Percentiles rank a stretch among this genome's conserved stretches.
Evolutionary conservation across 2,797 vertebrate genomes (phyloP).

Genomic region (Intellagama lesueurii): DNA sequence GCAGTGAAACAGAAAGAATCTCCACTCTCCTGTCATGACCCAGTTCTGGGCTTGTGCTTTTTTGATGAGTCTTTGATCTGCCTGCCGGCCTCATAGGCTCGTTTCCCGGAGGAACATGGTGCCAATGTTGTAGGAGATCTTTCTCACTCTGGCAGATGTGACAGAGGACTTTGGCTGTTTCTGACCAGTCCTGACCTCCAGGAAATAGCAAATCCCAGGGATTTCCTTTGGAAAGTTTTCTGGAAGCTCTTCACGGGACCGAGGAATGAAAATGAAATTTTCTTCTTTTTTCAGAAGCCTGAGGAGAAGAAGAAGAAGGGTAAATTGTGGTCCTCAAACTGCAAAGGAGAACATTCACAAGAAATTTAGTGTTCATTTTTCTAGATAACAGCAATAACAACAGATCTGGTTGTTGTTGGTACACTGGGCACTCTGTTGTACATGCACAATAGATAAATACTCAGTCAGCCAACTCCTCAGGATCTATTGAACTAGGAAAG

Average conservation of each 20-base stretch:
- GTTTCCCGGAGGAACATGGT: constrained; percentile 99
- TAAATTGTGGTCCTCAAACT: not conserved
- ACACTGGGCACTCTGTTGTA: too few species aligned
- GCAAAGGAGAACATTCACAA: not conserved
- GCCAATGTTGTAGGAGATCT: constrained; percentile 97
- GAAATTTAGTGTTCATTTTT: not conserved
- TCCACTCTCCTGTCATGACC: constrained; percentile 70
- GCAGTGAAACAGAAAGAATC: constrained; percentile 72
- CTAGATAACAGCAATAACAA: too few species aligned
- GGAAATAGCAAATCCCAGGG: constrained; percentile 96
- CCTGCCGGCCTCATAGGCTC: constrained; percentile 88
- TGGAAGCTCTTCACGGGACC: constrained; percentile 95
- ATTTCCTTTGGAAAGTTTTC: constrained; percentile 99
- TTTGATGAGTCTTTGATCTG: constrained; percentile 78
- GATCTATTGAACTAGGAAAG: not conserved
- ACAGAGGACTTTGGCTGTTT: constrained; percentile 87
- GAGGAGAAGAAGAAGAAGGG: constrained; percentile 3
- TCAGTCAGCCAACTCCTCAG: not conserved
- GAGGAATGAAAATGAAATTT: constrained; percentile 93
- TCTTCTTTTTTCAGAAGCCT: constrained; percentile 95
- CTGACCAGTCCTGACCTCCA: constrained; percentile 91
- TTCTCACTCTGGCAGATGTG: constrained; percentile 91
- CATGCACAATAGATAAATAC: not conserved
- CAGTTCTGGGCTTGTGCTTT: constrained; percentile 85
- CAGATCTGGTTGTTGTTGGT: too few species aligned